A percentile compares a stretch with the other conserved stretches of the same genome.
Evolutionary conservation across 2,113 vertebrate genomes (phyloP).

Genomic region (Crotalus horridus): DNA sequence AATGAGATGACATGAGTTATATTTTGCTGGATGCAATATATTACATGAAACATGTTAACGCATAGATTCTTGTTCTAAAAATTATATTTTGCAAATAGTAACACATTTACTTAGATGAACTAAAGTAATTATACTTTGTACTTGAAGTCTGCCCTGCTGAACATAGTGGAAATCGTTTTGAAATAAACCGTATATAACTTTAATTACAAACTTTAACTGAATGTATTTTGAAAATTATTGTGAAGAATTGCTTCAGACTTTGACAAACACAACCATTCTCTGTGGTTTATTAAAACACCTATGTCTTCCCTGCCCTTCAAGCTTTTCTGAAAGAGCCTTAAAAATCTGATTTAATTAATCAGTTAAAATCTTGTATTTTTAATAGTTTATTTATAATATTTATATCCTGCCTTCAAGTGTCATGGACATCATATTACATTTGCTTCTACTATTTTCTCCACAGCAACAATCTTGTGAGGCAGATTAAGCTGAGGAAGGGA

Average conservation of each 20-base stretch:
- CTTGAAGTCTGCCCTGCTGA: background rate
- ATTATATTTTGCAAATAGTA: slow-evolving; percentile 7
- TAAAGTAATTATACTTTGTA: background rate
- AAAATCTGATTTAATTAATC: background rate
- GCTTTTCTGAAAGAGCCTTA: background rate
- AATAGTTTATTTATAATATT: background rate
- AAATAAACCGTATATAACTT: background rate
- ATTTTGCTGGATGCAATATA: background rate
- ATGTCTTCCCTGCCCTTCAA: background rate
- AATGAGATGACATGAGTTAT: background rate
- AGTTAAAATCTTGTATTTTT: background rate
- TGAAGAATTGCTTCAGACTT: background rate
- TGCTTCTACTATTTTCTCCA: background rate
- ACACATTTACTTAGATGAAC: background rate
- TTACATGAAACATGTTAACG: background rate
- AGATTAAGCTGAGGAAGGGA: background rate
- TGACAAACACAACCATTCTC: background rate
- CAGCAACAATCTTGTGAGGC: background rate
- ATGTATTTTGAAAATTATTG: background rate
- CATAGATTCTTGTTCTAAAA: background rate
- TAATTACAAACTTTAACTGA: background rate
- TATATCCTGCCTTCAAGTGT: background rate
- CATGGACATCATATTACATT: background rate
- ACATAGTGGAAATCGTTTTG: background rate
- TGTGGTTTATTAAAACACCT: background rate